Conservation (phyloP, 1,140 invertebrate genomes). For the Archivesica marissinica region DNA sequence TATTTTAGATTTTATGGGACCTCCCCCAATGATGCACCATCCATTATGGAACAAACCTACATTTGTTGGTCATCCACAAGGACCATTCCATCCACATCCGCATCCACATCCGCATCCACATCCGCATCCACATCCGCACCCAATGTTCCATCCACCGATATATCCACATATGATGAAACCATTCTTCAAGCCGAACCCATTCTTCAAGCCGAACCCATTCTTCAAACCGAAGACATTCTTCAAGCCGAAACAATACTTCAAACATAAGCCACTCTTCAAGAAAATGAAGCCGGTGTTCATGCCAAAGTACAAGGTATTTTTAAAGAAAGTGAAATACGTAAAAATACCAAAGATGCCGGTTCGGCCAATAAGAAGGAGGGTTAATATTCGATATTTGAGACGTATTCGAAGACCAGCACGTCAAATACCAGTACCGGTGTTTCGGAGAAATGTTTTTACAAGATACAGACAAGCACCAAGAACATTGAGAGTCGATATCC, state of each 20-base stretch:
- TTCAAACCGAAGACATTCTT: not conserved
- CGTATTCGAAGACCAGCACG: not conserved
- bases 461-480: not conserved
- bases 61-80: too few species aligned
- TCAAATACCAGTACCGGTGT: not conserved
- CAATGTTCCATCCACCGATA: not conserved
- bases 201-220: not conserved
- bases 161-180: not conserved
- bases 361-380: not conserved
- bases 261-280: not conserved
- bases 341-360: not conserved
- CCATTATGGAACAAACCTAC: too few species aligned
- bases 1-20: too few species aligned
- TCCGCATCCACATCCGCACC: too few species aligned
- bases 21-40: too few species aligned
- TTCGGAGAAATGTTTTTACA: not conserved
- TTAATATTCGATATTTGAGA: not conserved
- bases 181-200: not conserved
- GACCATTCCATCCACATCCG: too few species aligned
- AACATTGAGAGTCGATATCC: not conserved
- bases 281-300: not conserved
- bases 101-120: too few species aligned
- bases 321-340: constrained; percentile 7
- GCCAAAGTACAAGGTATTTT: not conserved
- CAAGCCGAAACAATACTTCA: not conserved